Conservation (phyloP, 2,797 vertebrate species). For the Clamator glandarius region DNA sequence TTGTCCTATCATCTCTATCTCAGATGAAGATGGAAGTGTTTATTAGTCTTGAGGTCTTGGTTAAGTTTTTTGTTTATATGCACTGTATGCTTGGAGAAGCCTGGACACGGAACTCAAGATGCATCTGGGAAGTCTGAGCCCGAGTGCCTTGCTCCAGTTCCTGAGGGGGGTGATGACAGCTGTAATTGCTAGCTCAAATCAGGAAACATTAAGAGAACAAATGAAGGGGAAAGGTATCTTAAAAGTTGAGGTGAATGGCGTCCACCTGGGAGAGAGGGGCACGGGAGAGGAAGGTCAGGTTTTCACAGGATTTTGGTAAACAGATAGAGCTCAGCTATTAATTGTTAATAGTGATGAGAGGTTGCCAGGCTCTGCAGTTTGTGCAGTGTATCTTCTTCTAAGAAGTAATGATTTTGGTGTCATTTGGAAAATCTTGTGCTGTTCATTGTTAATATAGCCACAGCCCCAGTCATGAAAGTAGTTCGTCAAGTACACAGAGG, state of each 20-base stretch:
- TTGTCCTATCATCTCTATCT: background rate
- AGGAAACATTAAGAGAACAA: background rate
- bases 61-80: background rate
- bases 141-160: background rate
- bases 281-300: background rate
- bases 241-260: background rate
- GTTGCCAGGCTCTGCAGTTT: background rate
- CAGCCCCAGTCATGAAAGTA: background rate
- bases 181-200: background rate
- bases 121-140: background rate
- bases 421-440: background rate
- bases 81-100: background rate
- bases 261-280: background rate
- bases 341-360: background rate
- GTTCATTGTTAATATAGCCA: background rate
- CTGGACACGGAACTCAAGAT: background rate
- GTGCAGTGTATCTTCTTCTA: fast-evolving
- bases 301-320: background rate
- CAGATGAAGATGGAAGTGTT: background rate
- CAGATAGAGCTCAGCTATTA: background rate
- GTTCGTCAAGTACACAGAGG: background rate
- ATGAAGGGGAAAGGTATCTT: background rate
- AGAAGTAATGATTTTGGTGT: background rate
- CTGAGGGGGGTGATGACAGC: background rate
- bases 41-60: background rate